Conservation (phyloP, 2,797 vertebrate genomes). For the Coilia nasus region DNA sequence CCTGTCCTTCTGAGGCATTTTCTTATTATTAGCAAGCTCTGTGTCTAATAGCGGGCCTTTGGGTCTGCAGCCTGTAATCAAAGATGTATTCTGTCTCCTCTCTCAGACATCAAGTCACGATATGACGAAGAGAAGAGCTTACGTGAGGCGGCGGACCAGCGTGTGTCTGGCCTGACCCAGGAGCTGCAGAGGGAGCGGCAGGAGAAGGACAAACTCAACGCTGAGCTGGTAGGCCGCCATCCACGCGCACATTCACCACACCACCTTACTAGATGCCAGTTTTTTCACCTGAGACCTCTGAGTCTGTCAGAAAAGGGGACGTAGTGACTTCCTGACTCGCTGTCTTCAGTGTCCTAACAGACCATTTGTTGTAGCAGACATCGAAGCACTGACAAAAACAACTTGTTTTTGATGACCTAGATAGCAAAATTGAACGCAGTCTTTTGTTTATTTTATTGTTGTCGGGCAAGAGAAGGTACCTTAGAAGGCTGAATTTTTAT, state of each 20-base stretch:
- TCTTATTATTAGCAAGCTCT: not conserved
- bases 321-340: no score
- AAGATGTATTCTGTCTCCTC: not conserved
- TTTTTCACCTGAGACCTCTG: not conserved
- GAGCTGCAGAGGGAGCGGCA: slow-evolving; percentile 84
- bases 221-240: slow-evolving; percentile 85
- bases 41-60: not conserved
- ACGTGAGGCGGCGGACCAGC: slow-evolving; percentile 85
- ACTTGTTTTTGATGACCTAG: no score
- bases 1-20: not conserved
- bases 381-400: no score
- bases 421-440: no score
- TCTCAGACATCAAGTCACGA: slow-evolving; percentile 89
- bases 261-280: not conserved
- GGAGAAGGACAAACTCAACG: slow-evolving; percentile 83
- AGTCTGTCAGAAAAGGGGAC: no score
- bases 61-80: not conserved
- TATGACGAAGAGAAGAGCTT: slow-evolving; percentile 94
- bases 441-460: no score
- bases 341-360: no score
- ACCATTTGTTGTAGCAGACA: no score
- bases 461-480: no score
- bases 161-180: slow-evolving; percentile 76
- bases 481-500: no score
- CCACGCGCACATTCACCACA: not conserved